phyloP scores from a whole-genome alignment of 2,888 invertebrate genomes.

The Gibbula magus region DNA sequence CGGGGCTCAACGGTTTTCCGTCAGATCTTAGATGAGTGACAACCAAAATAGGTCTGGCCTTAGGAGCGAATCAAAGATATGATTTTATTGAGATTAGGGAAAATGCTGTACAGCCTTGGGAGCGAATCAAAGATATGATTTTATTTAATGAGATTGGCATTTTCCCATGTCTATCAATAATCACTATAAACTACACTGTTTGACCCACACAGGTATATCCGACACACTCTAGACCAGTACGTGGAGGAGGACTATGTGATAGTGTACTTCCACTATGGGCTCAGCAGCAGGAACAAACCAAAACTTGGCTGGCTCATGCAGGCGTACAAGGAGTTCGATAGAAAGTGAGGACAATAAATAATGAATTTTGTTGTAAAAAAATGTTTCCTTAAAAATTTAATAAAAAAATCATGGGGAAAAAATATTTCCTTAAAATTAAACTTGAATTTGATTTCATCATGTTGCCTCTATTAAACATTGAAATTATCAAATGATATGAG shows the following conservation, averaged over 20 bases:
- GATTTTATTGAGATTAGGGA: too few relatives aligned
- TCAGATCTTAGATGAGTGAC: too few relatives aligned
- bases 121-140: neutral
- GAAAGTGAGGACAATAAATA: constrained; percentile 80
- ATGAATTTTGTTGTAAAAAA: too few relatives aligned
- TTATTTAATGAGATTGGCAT: neutral
- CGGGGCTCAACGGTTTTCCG: too few relatives aligned
- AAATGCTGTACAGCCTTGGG: too few relatives aligned
- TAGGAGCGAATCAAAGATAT: too few relatives aligned
- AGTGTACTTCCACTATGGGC: constrained; percentile 97
- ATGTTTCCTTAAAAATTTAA: too few relatives aligned
- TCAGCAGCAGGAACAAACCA: constrained; percentile 96
- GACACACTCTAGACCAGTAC: constrained; percentile 94
- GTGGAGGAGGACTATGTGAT: constrained; percentile 99
- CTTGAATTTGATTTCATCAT: neutral
- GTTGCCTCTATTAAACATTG: neutral
- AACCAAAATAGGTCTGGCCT: too few relatives aligned
- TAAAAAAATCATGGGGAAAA: neutral
- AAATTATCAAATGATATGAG: neutral
- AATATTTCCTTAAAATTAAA: neutral
- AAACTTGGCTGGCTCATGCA: constrained; percentile 96
- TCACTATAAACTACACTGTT: neutral
- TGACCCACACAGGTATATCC: constrained; percentile 84
- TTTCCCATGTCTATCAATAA: neutral
- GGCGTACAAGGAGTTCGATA: constrained; percentile 96